Percentiles rank a stretch among this genome's conserved stretches.
Evolutionary conservation across 2,888 invertebrate species (phyloP).

Genomic region (Himalopsyche kuldschensis): DNA sequence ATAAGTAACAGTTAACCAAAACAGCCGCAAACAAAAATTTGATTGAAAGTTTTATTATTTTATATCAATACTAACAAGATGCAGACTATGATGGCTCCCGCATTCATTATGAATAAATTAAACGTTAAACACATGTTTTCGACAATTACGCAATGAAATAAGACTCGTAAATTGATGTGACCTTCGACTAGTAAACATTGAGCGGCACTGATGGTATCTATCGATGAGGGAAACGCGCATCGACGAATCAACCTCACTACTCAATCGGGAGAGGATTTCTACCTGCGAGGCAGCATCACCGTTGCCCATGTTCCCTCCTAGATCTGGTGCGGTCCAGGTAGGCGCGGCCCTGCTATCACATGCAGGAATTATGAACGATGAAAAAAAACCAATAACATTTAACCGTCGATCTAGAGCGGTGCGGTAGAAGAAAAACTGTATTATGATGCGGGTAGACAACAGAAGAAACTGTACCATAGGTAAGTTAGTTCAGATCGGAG

Average conservation of each 20-base stretch:
- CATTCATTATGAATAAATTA: too few relatives aligned
- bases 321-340: slow-evolving; percentile 1
- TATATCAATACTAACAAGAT: too few relatives aligned
- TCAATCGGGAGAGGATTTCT: not conserved
- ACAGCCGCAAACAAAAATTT: too few relatives aligned
- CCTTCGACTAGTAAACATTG: not conserved
- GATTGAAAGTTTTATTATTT: too few relatives aligned
- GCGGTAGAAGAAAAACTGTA: slow-evolving; percentile 7
- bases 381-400: slow-evolving; percentile 16
- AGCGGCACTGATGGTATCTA: not conserved
- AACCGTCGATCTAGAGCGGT: slow-evolving; percentile 6
- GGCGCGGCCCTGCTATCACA: slow-evolving; percentile 1
- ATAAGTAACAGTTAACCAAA: too few relatives aligned
- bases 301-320: not conserved
- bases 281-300: not conserved
- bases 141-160: too few relatives aligned
- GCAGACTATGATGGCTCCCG: too few relatives aligned
- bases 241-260: not conserved
- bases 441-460: not conserved
- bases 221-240: not conserved
- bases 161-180: too few relatives aligned
- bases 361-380: slow-evolving; percentile 6
- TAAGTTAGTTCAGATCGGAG: too few relatives aligned
- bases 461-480: not conserved
- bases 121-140: too few relatives aligned